Conservation (phyloP, 1,140 invertebrate species). For the Spodoptera litura region DNA sequence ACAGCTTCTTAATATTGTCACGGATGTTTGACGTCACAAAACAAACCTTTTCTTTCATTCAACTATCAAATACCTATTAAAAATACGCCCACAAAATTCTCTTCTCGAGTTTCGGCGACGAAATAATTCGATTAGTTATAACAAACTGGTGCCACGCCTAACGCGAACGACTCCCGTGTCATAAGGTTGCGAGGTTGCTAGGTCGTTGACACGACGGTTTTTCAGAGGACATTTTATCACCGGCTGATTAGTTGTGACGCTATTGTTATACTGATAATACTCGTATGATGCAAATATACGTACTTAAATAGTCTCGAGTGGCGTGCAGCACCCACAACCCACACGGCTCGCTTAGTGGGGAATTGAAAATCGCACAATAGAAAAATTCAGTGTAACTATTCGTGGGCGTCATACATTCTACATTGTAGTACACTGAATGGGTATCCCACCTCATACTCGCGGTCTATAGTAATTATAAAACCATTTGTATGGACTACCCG, state of each 20-base stretch:
- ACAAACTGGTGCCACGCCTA: conserved; percentile 11
- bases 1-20: background rate
- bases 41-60: background rate
- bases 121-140: conserved; percentile 29
- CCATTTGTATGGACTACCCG: conserved; percentile 26
- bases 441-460: conserved; percentile 9
- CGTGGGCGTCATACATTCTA: conserved; percentile 19
- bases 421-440: conserved; percentile 25
- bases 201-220: conserved; percentile 64
- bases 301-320: conserved; percentile 2
- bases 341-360: conserved; percentile 7
- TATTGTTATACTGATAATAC: conserved; percentile 51
- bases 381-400: conserved; percentile 31
- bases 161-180: conserved; percentile 14
- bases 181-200: conserved; percentile 47
- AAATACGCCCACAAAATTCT: conserved; percentile 7
- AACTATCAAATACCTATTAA: conserved; percentile 11
- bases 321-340: background rate
- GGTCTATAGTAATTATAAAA: conserved; percentile 25
- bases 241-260: conserved; percentile 45
- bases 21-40: conserved; percentile 10
- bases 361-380: conserved; percentile 37
- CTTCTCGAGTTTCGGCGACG: background rate
- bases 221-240: conserved; percentile 53
- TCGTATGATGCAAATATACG: conserved; percentile 22